Conservation (phyloP, 2,888 invertebrate species). For the Dusona sp. region DNA sequence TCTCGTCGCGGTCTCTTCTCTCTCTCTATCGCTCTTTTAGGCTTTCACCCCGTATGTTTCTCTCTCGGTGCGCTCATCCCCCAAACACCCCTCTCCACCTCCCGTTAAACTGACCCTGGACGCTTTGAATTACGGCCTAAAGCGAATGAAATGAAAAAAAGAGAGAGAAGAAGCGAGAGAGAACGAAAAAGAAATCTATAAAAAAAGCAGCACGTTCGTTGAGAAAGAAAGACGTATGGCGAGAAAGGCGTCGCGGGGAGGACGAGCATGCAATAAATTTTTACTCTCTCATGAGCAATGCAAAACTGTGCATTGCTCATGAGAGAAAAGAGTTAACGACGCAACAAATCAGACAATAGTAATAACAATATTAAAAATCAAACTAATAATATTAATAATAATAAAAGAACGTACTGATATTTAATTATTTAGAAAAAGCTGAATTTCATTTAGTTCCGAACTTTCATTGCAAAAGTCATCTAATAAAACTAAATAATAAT, state of each 20-base stretch:
- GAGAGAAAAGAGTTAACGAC: background rate
- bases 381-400: background rate
- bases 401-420: background rate
- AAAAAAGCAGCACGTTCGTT: slow-evolving; percentile 42
- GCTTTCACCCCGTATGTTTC: slow-evolving; percentile 57
- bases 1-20: slow-evolving; percentile 76
- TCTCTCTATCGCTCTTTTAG: slow-evolving; percentile 14
- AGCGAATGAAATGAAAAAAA: slow-evolving; percentile 68
- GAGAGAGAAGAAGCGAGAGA: slow-evolving; percentile 66
- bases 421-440: background rate
- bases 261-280: background rate
- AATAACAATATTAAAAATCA: background rate
- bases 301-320: no score
- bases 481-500: background rate
- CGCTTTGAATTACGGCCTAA: slow-evolving; percentile 80
- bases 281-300: background rate
- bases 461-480: no score
- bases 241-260: background rate
- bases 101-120: slow-evolving; percentile 79
- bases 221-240: slow-evolving; percentile 66
- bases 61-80: slow-evolving; percentile 28
- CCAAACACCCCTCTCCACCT: slow-evolving; percentile 39
- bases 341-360: background rate
- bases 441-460: background rate
- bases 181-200: slow-evolving; percentile 34